A percentile compares a stretch with the other conserved stretches of the same genome.
Evolutionary conservation across 2,113 vertebrate genomes (phyloP).

Genomic region (Gallinago undulata): DNA sequence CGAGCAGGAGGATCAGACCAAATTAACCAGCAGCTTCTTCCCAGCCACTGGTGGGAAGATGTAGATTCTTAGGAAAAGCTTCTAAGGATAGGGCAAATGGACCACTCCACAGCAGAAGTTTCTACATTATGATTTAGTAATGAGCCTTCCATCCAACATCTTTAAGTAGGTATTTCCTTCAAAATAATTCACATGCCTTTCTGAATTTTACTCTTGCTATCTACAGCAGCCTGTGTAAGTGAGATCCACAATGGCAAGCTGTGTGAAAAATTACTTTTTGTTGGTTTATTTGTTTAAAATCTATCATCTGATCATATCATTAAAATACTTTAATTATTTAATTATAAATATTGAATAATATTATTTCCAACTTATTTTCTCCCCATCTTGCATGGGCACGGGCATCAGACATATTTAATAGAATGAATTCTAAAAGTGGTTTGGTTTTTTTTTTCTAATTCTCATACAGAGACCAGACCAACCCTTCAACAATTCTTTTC

Average conservation of each 20-base stretch:
- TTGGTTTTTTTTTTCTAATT: neutral
- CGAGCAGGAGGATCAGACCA: neutral
- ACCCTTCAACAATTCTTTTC: neutral
- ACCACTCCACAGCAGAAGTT: neutral
- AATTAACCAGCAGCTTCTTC: neutral
- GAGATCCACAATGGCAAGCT: neutral
- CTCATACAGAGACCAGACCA: neutral
- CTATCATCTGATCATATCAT: neutral
- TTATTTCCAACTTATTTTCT: neutral
- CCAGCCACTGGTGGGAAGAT: no score
- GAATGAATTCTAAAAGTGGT: neutral
- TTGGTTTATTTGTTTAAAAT: neutral
- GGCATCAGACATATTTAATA: neutral
- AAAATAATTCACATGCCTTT: neutral
- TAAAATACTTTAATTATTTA: neutral
- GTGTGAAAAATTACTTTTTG: neutral
- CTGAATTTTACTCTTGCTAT: neutral
- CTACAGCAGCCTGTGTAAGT: neutral
- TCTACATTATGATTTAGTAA: neutral
- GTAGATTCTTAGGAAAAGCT: neutral
- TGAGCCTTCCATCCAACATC: neutral
- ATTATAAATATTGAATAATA: neutral
- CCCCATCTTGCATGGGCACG: neutral
- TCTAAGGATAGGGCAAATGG: neutral
- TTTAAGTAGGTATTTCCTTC: neutral